Evolutionary conservation across 2,888 invertebrate genomes (phyloP).

Genomic region (Plemyria rubiginata): DNA sequence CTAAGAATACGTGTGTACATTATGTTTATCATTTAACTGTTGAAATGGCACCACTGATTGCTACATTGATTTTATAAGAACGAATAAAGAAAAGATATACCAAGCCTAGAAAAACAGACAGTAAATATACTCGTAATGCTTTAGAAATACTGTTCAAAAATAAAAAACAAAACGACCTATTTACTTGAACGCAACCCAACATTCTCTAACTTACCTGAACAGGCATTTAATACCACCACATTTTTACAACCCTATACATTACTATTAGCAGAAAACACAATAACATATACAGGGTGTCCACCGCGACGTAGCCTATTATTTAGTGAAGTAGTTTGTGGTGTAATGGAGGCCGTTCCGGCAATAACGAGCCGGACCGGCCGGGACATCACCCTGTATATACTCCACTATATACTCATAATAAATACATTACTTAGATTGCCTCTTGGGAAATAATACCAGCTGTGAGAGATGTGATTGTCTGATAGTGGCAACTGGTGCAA

Average conservation of each 20-base stretch:
- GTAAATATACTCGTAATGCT: too few relatives aligned
- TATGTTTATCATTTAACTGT: too few relatives aligned
- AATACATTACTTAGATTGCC: constrained; percentile 43
- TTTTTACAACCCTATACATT: constrained; percentile 37
- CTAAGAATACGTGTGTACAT: too few relatives aligned
- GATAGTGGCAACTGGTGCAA: constrained; percentile 13
- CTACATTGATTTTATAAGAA: too few relatives aligned
- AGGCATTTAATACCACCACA: constrained; percentile 26
- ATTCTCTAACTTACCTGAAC: constrained; percentile 13
- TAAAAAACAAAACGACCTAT: background rate
- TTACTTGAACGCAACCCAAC: background rate
- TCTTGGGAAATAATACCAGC: constrained; percentile 33
- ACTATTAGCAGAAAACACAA: constrained; percentile 39
- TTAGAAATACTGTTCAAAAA: too few relatives aligned
- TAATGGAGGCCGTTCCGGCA: constrained; percentile 52
- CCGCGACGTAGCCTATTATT: constrained; percentile 51
- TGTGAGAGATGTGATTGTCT: constrained; percentile 33
- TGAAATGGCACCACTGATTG: too few relatives aligned
- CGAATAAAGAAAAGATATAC: too few relatives aligned
- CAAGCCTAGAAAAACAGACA: too few relatives aligned
- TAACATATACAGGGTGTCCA: constrained; percentile 36
- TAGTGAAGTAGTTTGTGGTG: constrained; percentile 56
- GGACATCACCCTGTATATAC: constrained; percentile 34
- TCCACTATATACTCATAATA: constrained; percentile 35
- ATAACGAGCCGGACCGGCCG: constrained; percentile 49